Evolutionary conservation across 1,140 invertebrate genomes (phyloP).

Genomic region (Diachasmimorpha longicaudata): DNA sequence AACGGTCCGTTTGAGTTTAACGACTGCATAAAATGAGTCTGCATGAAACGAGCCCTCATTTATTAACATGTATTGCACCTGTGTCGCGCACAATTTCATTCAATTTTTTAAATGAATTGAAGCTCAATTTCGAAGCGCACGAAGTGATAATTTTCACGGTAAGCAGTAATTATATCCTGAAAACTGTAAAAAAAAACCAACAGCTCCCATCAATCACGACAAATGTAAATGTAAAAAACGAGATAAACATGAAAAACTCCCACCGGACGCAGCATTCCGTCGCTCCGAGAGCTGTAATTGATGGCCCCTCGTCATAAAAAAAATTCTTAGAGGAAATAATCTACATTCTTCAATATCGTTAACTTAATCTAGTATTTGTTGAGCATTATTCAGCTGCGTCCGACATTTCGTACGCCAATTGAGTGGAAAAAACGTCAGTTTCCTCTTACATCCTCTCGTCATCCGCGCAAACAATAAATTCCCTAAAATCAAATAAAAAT

Average conservation of each 20-base stretch:
- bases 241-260: not conserved
- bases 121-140: slow-evolving; percentile 11
- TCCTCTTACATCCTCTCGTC: too few species aligned
- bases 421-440: too few species aligned
- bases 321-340: slow-evolving; percentile 49
- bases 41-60: not conserved
- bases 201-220: too few species aligned
- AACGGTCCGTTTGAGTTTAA: not conserved
- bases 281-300: slow-evolving; percentile 23
- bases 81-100: not conserved
- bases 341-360: slow-evolving; percentile 47
- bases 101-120: not conserved
- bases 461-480: too few species aligned
- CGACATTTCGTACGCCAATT: slow-evolving; percentile 2
- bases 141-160: not conserved
- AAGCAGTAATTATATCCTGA: not conserved
- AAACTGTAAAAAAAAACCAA: not conserved
- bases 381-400: slow-evolving; percentile 50
- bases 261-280: slow-evolving; percentile 40
- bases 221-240: not conserved
- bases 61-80: slow-evolving; percentile 15
- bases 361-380: slow-evolving; percentile 49
- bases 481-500: too few species aligned
- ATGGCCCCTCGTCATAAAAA: slow-evolving; percentile 40
- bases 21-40: not conserved